Evolutionary conservation across 2,888 invertebrate genomes (phyloP).

Genomic region (Ophion ventricosus): DNA sequence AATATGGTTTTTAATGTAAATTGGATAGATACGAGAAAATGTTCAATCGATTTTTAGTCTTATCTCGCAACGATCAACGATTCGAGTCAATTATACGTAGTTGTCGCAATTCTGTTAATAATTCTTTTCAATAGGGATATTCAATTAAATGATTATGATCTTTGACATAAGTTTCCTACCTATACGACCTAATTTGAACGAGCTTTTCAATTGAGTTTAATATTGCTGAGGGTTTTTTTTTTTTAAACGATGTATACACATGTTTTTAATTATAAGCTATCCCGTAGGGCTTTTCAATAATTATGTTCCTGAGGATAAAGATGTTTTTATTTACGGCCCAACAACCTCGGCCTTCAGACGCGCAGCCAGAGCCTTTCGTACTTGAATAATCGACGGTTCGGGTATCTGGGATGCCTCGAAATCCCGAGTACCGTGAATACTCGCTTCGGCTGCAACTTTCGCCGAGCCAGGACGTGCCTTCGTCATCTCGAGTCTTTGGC

Average conservation of each 20-base stretch:
- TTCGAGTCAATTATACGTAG: not conserved
- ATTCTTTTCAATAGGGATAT: not conserved
- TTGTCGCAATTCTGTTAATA: not conserved
- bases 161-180: not conserved
- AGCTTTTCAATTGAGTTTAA: not conserved
- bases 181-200: not conserved
- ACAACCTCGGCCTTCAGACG: conserved; percentile 93
- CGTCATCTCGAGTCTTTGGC: conserved; percentile 89
- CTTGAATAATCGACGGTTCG: conserved; percentile 87
- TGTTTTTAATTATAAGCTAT: too few relatives aligned
- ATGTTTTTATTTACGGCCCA: conserved; percentile 84
- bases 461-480: conserved; percentile 82
- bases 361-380: conserved; percentile 93
- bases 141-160: not conserved
- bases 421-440: conserved; percentile 78
- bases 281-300: too few relatives aligned
- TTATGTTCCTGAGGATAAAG: not conserved
- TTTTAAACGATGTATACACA: too few relatives aligned
- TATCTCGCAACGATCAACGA: not conserved
- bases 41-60: not conserved
- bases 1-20: not conserved
- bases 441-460: conserved; percentile 78
- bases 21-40: not conserved
- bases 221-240: not conserved
- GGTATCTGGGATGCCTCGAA: conserved; percentile 72